Percentiles rank a stretch among this genome's conserved stretches.
These are phyloP conservation scores for Thaumetopoea pityocampa DNA, from an alignment of 1,140 invertebrate species.

Conservation along the genomic window DNA sequence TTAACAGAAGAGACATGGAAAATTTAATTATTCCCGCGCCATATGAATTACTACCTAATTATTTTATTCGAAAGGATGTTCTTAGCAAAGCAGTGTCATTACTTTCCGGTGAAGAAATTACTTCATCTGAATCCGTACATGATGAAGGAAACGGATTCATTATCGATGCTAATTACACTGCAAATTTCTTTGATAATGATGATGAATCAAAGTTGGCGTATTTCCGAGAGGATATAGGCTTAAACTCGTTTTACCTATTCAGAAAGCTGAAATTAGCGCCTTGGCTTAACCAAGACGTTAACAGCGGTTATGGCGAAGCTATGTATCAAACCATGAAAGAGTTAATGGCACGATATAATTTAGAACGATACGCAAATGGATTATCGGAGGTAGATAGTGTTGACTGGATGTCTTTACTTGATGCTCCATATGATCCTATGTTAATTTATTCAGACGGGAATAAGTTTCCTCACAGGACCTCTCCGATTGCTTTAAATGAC, in stretches of 20 bases:
- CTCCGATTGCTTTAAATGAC: too few relatives aligned
- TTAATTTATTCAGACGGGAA: conserved; percentile 62
- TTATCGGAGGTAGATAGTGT: conserved; percentile 42
- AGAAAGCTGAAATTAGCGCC: conserved; percentile 39
- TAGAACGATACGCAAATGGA: conserved; percentile 61
- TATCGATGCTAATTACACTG: conserved; percentile 55
- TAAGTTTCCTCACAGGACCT: conserved; percentile 43
- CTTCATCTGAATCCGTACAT: conserved; percentile 28
- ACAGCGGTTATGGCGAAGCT: conserved; percentile 36
- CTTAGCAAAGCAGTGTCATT: conserved; percentile 48
- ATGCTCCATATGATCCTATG: conserved; percentile 51
- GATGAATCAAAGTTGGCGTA: conserved; percentile 54
- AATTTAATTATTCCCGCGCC: conserved; percentile 71
- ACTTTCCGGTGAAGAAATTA: conserved; percentile 27
- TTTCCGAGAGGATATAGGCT: conserved; percentile 60
- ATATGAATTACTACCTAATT: conserved; percentile 76
- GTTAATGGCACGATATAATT: conserved; percentile 52
- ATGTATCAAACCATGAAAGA: conserved; percentile 54
- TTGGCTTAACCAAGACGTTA: conserved; percentile 32
- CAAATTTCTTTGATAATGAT: conserved; percentile 33
- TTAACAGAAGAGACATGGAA: conserved; percentile 68
- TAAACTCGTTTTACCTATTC: conserved; percentile 59
- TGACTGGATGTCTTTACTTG: conserved; percentile 40
- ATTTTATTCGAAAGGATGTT: conserved; percentile 66
- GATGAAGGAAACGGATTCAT: conserved; percentile 56